A percentile compares a stretch with the other conserved stretches of the same genome.
Conservation (phyloP, 2,113 vertebrate genomes). For the Garra rufa region DNA sequence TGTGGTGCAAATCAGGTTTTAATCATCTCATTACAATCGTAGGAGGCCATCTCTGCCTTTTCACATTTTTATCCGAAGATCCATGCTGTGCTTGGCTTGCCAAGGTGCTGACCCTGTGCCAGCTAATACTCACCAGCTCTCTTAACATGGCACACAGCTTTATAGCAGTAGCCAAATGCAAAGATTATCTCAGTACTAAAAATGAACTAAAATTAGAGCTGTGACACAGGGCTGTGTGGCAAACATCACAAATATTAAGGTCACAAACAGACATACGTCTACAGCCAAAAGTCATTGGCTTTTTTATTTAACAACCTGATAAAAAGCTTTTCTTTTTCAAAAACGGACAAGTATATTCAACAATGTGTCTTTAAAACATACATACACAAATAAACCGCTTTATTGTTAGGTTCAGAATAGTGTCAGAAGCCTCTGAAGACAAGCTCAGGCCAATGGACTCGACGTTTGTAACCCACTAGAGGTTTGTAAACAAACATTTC, state of each 20-base stretch:
- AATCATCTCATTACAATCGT: neutral
- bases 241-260: conserved; percentile 21
- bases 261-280: conserved; percentile 17
- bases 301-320: neutral
- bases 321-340: neutral
- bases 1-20: conserved; percentile 12
- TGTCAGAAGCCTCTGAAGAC: neutral
- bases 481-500: conserved; percentile 70
- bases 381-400: neutral
- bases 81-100: conserved; percentile 15
- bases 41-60: conserved; percentile 34
- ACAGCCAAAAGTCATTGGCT: neutral
- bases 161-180: conserved; percentile 1
- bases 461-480: conserved; percentile 68
- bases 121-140: conserved; percentile 32
- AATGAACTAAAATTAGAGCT: conserved; percentile 18
- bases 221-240: neutral
- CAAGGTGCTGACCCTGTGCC: conserved; percentile 10
- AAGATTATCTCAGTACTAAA: conserved; percentile 32
- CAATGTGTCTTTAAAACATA: neutral
- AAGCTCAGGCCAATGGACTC: conserved; percentile 58
- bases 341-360: neutral
- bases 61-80: conserved; percentile 22
- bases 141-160: neutral
- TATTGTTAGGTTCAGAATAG: conserved; percentile 1